A percentile compares a stretch with the other conserved stretches of the same genome.
These are phyloP conservation scores for Oopsacas minuta DNA, from an alignment of 37 sponge, comb jelly and placozoan genomes.

Conservation along the genomic window DNA sequence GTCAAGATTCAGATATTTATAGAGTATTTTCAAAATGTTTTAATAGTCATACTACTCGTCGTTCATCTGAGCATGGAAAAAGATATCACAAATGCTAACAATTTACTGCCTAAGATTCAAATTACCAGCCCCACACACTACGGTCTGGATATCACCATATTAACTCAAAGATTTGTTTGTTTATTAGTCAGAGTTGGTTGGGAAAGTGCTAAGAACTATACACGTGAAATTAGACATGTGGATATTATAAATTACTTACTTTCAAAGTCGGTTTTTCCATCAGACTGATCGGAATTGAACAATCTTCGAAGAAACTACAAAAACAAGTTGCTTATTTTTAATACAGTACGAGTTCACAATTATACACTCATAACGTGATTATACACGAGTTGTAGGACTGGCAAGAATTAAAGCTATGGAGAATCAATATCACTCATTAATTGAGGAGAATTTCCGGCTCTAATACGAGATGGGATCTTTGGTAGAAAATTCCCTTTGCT, in stretches of 20 bases:
- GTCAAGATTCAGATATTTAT: no score
- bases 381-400: background rate
- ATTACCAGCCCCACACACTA: no score
- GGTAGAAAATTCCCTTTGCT: background rate
- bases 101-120: no score
- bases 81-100: no score
- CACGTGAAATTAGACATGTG: no score
- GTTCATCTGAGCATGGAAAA: no score
- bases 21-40: no score
- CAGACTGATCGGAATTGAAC: background rate
- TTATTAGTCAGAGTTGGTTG: no score
- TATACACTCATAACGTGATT: background rate
- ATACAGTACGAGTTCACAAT: background rate
- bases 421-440: background rate
- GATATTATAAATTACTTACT: background rate
- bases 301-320: background rate
- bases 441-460: conserved; percentile 1
- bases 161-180: no score
- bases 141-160: no score
- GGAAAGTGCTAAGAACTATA: no score
- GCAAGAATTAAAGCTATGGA: background rate
- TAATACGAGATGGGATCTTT: background rate
- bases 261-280: background rate
- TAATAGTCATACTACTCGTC: no score
- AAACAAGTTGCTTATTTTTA: background rate